A percentile compares a stretch with the other conserved stretches of the same genome.
These are phyloP conservation scores for Holcopasites calliopsidis DNA, from an alignment of 1,140 invertebrate species.

Conservation along the genomic window DNA sequence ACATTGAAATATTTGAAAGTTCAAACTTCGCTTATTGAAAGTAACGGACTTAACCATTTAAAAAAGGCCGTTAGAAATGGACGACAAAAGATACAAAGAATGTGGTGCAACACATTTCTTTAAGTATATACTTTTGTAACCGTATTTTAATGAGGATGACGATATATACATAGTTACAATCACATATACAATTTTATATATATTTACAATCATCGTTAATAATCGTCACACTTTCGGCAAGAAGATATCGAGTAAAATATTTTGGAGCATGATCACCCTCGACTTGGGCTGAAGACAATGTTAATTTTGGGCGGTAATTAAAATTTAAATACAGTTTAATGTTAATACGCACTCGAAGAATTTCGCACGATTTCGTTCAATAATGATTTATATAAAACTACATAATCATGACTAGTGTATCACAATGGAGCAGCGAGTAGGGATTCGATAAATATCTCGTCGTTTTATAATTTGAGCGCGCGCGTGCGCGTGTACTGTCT, in stretches of 20 bases:
- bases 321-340: slow-evolving; percentile 1
- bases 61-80: neutral
- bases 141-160: slow-evolving; percentile 61
- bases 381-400: slow-evolving; percentile 25
- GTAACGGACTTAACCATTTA: neutral
- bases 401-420: slow-evolving; percentile 7
- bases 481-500: too few relatives aligned
- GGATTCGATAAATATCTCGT: neutral
- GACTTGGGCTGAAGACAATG: slow-evolving; percentile 13
- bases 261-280: neutral
- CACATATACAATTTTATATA: slow-evolving; percentile 61
- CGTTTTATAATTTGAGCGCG: neutral
- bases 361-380: neutral
- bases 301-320: slow-evolving; percentile 36
- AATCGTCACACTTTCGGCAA: neutral
- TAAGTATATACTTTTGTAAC: slow-evolving; percentile 46
- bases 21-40: neutral
- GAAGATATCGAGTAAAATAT: slow-evolving; percentile 44
- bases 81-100: neutral
- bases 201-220: slow-evolving; percentile 55
- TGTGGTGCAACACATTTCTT: too few relatives aligned
- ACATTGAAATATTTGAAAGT: too few relatives aligned
- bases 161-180: slow-evolving; percentile 69
- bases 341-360: neutral
- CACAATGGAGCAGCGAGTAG: neutral